Evolutionary conservation across 2,113 vertebrate genomes (phyloP), one percentile per base, ranked within the genome.

Genomic region (Perca schrenkii): DNA sequence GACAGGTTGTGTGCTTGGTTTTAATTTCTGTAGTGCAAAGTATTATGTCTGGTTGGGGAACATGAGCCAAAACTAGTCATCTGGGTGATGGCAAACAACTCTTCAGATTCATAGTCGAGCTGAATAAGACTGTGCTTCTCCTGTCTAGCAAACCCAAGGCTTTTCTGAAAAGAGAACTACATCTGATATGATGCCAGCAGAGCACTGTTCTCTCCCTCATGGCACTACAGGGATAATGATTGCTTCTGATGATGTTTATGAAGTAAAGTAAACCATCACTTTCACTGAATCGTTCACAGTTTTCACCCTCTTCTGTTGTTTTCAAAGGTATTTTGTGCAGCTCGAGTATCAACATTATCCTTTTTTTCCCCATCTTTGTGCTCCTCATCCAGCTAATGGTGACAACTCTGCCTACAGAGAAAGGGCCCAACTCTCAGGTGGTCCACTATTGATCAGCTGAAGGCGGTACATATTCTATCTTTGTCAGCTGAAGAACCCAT

Each of bases 181-280:
- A 88, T 67, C 82, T 80, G 89, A 89, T 88, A 87, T 70, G 82
- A 90, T 81, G 85, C 69, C 80, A 77, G 67, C 82, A 71, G 68
- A 73, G 83, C 53, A 28, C 79, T 68, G 58, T 61, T 67, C 82
- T 72, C 63, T 82, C 85, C 70, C 86, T 84, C 53, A 77, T 74
- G 73, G 54, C 60, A 16, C 73, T 63, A n/a, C 43, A 64, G 50
- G 76, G 85, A 83, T 84, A 91, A 93, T 87, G 86, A 88, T 68
- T 60, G 66, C 62, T 31, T 89, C 78, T 80, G 76, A 92, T 90
- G 78, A 81, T 80, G 86, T 81, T 88, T 73, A 71, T 80, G 72
- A 75, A 78, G 17, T 64, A 69, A 83, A 54, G 57, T 72, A 75
- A 86, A 68, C 63, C 70, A 62, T 68, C 54, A 63, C 52, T 85